phyloP scores from a whole-genome alignment of 2,113 vertebrate species.

The Anolis carolinensis region DNA sequence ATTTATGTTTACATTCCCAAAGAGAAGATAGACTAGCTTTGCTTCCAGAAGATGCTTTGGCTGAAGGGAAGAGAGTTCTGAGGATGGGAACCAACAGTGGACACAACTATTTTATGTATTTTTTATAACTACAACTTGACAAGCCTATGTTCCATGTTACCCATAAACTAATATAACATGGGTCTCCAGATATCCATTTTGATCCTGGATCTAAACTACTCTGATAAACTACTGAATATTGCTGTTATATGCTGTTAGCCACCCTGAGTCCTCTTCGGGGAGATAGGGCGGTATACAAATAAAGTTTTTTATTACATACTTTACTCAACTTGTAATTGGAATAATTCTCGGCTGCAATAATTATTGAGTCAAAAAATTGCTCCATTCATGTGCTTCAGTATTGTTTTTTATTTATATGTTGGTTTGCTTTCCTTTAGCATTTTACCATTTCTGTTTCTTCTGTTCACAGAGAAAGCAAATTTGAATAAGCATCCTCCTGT shows the following conservation, averaged over 20 bases:
- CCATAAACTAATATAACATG: neutral
- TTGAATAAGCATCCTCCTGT: conserved; percentile 91
- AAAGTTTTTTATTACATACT: too few relatives aligned
- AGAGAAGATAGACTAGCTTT: neutral
- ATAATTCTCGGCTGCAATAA: neutral
- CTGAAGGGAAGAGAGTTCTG: neutral
- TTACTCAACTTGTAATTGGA: too few relatives aligned
- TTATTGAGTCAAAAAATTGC: neutral
- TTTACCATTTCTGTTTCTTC: conserved; percentile 40
- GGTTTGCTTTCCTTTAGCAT: neutral
- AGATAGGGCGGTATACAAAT: too few relatives aligned
- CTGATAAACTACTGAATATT: too few relatives aligned
- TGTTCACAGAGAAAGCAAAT: conserved; percentile 89
- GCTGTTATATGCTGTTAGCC: too few relatives aligned
- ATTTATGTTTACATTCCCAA: neutral
- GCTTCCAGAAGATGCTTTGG: neutral
- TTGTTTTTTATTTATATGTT: neutral
- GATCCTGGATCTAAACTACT: too few relatives aligned
- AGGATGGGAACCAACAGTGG: neutral
- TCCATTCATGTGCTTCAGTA: neutral
- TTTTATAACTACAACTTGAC: too few relatives aligned
- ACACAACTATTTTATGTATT: neutral
- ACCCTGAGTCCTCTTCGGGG: too few relatives aligned
- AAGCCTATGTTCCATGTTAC: neutral
- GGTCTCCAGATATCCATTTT: neutral